These are phyloP conservation scores for Albula goreensis DNA, from an alignment of 2,113 vertebrate species.

Conservation along the genomic window DNA sequence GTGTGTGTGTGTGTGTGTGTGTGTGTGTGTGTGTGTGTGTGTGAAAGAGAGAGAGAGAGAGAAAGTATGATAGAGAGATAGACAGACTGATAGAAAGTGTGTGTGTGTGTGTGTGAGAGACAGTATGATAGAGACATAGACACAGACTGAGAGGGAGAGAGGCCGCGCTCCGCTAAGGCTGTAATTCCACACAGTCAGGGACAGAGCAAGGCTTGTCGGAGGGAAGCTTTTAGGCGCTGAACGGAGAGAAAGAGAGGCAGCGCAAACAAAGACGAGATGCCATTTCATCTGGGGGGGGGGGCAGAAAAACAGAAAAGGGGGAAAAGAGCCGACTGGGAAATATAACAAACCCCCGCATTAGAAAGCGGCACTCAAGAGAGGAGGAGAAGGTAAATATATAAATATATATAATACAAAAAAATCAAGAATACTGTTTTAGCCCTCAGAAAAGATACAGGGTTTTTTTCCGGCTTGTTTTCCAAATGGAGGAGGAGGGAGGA, in stretches of 20 bases:
- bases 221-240: background rate
- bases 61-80: too few species aligned
- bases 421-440: background rate
- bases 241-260: background rate
- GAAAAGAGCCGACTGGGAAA: background rate
- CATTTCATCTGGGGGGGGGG: background rate
- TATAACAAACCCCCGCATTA: conserved; percentile 7
- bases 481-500: background rate
- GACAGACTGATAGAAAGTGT: too few species aligned
- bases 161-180: background rate
- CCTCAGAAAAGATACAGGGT: background rate
- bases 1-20: too few species aligned
- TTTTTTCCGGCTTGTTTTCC: background rate
- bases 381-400: too few species aligned
- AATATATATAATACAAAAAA: background rate
- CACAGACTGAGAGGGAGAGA: too few species aligned
- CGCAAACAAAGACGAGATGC: background rate
- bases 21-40: too few species aligned
- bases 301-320: background rate
- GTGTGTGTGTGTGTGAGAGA: background rate
- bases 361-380: background rate
- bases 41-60: too few species aligned
- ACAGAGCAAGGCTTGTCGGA: background rate
- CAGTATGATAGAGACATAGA: too few species aligned
- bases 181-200: background rate